Evolutionary conservation across 2,888 invertebrate genomes (phyloP), one percentile per base, ranked within the genome.

Genomic region (Ferdinandea cuprea): DNA sequence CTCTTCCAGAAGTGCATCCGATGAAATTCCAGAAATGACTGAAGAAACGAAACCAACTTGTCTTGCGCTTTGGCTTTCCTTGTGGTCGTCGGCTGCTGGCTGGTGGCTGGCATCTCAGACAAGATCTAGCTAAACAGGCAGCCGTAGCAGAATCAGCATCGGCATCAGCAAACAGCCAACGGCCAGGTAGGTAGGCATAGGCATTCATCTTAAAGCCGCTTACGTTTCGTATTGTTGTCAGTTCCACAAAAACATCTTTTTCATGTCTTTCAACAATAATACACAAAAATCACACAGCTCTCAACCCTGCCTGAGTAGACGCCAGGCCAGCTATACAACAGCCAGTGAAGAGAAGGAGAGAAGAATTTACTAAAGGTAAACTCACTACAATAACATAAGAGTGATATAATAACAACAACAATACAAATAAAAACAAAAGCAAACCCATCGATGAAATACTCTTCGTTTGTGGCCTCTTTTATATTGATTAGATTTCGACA

Each of bases 11-110:
- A 83, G 83, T 83, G 83, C 83, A 83, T 83, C 58, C 77, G 83
- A 83, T 83, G 78, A 83, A 83, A 83, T 83, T 83, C 83, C 83
- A 83, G 83, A 83, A 83, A 83, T 83, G 83, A 83, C 83, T 83
- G 78, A 83, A 78, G 72, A 78, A 73, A 78, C 78, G 58, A 83
- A 78, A 73, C 72, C 83, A 83, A 83, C 54, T 73, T 68, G 83
- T 73, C 78, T 78, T 83, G 83, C 78, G 83, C 83, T 72, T 83
- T 83, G 72, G 77, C 77, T 83, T 78, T 78, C 66, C 72, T 83
- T 73, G 52, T 63, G 65, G 58, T 65, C 28, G 65, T 28, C 15
- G 17, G 66, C 46, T 63, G 66, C 61, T 66, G 72, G 72, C 72
- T 78, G 25, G 25, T 25, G 3, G 5, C 5, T 5, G 2, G 3